Evolutionary conservation across 2,113 vertebrate genomes (phyloP).

Genomic region (Genyomyrus donnyi): DNA sequence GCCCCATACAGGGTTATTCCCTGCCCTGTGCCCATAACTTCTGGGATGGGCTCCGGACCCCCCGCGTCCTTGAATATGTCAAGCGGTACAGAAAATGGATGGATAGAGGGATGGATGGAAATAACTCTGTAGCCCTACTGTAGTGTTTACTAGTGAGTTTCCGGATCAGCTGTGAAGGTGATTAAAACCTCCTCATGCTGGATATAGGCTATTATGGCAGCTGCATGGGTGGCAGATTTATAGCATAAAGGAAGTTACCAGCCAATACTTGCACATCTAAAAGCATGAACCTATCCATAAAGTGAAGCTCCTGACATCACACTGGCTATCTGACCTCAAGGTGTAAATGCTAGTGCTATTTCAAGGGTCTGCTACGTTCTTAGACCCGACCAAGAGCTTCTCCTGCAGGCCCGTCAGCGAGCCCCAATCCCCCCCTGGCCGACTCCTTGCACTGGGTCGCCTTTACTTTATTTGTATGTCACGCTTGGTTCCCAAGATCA

Average conservation of each 20-base stretch:
- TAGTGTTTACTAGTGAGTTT: neutral
- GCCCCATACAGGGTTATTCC: neutral
- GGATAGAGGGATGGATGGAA: neutral
- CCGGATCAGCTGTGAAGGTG: neutral
- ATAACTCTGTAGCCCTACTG: neutral
- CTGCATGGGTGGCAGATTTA: neutral
- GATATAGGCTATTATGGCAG: neutral
- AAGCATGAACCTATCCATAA: neutral
- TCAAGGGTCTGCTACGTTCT: neutral
- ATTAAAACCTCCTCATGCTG: conserved; percentile 1
- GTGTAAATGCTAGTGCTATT: neutral
- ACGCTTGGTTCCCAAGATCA: neutral
- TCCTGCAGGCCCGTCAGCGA: neutral
- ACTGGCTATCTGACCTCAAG: neutral
- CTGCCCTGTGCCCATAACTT: neutral
- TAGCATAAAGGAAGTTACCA: neutral
- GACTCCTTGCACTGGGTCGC: neutral
- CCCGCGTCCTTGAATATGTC: neutral
- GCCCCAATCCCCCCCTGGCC: neutral
- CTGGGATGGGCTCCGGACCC: neutral
- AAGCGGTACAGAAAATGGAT: neutral
- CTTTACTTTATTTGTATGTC: neutral
- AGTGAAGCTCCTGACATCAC: neutral
- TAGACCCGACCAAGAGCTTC: neutral
- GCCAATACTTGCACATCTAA: neutral